Evolutionary conservation across 2,888 invertebrate genomes (phyloP), one percentile per base, ranked within the genome.

Genomic region (Phortica magna): DNA sequence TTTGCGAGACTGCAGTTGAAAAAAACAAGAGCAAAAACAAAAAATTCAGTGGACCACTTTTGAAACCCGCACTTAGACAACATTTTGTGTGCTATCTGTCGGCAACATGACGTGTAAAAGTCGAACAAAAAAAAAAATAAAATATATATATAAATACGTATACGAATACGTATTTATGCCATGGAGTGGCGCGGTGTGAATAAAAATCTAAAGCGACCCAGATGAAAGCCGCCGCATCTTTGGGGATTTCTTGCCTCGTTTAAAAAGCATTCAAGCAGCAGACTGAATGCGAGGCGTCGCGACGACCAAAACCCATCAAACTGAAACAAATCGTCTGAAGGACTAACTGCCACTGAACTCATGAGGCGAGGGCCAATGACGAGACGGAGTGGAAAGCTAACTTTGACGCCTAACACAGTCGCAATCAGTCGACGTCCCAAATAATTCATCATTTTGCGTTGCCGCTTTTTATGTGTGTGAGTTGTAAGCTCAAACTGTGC

Each of bases 231-330:
- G 71, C 81, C 87, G 87, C 86, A 86, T 88, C 89, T 89, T 88
- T 88, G 80, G 89, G 89, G 88, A 88, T 88, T 89, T 88, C 89
- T 89, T 85, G 89, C 87, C 85, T 87, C 85, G 88, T 85, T 89
- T 89, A 88, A 89, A 88, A 89, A 89, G 87, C 89, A 89, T 89
- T 89, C 90, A 89, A 89, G 89, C 87, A 85, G 84, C 88, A 65
- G 65, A 65, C 12, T 41, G 19, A 61, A 1, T 31, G 31, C 31
- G 19, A 61, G 61, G 19, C 61, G 10, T 9, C 17, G 61, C 10
- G 43, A 9, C 22, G 31, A 67, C 39, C 67, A 41, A 67, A 67
- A 67, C 10, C 70, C 70, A 39, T 71, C 70, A 71, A 71, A 55
- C 53, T 71, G 53, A 71, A 61, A 67, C 67, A 67, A 73, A 73